phyloP scores from a whole-genome alignment of 2,888 invertebrate genomes.

The Tiliacea aurago region DNA sequence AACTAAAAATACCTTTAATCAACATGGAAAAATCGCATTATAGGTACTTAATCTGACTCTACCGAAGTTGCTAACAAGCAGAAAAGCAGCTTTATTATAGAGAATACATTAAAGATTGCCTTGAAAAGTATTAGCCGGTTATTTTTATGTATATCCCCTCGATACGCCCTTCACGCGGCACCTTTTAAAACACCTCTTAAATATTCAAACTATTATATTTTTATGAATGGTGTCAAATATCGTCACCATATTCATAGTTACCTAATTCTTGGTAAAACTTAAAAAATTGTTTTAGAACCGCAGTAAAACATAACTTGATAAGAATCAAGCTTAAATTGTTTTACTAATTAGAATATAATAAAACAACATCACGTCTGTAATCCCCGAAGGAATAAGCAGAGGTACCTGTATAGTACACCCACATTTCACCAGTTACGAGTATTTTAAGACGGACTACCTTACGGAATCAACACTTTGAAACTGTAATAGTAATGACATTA shows the following conservation, averaged over 20 bases:
- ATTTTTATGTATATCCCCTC: conserved; percentile 66
- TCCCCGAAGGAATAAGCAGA: too few relatives aligned
- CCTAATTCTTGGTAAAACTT: conserved; percentile 3
- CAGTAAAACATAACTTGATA: neutral
- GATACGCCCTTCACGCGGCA: conserved; percentile 63
- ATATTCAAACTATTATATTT: conserved; percentile 20
- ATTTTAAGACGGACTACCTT: too few relatives aligned
- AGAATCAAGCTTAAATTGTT: conserved; percentile 1
- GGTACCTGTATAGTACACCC: too few relatives aligned
- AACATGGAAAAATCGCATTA: conserved; percentile 6
- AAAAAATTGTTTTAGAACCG: neutral
- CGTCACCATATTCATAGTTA: conserved; percentile 11
- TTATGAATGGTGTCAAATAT: conserved; percentile 31
- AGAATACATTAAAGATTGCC: conserved; percentile 55
- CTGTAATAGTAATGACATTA: too few relatives aligned
- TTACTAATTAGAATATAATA: neutral
- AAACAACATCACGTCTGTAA: too few relatives aligned
- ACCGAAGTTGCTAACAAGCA: conserved; percentile 24
- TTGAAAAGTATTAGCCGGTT: conserved; percentile 65
- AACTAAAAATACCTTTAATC: neutral
- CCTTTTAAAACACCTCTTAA: conserved; percentile 58
- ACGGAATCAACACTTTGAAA: too few relatives aligned
- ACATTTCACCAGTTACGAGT: too few relatives aligned
- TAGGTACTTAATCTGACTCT: neutral
- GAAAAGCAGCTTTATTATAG: conserved; percentile 29